Base-by-base conservation (phyloP, 2,113 vertebrate genomes). In the Craseonycteris thonglongyai region DNA sequence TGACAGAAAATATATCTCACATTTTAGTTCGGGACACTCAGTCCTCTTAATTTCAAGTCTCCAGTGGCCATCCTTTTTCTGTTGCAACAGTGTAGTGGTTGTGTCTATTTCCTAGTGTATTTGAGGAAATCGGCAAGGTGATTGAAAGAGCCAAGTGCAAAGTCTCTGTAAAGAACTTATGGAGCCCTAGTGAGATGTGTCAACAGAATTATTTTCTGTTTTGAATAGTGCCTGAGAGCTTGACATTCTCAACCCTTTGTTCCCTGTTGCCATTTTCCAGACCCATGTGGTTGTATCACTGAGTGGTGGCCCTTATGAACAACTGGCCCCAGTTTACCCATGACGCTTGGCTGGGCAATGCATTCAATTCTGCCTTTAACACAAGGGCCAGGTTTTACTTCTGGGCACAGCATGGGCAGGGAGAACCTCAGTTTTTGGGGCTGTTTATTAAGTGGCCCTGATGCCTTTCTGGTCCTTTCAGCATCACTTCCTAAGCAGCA, bases 21-120 rank as follows among this genome's bases (percentile, higher is more conserved):
- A 19, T 65, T 65, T 59, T 72, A 45, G 42, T 15, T 72, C 28
- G 22, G 40, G 66, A 47, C 51, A 56, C 56, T 7, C 19, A 26
- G 0, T 40, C 11, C 35, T 79, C 69, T 78, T 45, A 9, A 47
- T 65, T 58, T 47, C 4, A 10, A 4, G 30, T 71, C 15, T n/a
- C 15, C 21, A 2, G 38, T 40, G 75, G 51, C 63, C 9, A 11
- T 19, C 16, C 7, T 30, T 78, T 56, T 33, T 56, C 49, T 69
- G 24, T 28, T 13, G 5, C 6, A 1, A 0, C 8, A 15, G 4
- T 40, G 11, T 3, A 6, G 35, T n/a, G 33, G 28, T 28, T 2
- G 5, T 56, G 7, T 33, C 40, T 7, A 9, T 7, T 35, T 51
- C 7, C 22, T 2, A 0, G 28, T n/a, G n/a, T 59, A 74, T 63